These are phyloP conservation scores for Apotomis betuletana DNA, from an alignment of 2,888 invertebrate species.

Conservation along the genomic window DNA sequence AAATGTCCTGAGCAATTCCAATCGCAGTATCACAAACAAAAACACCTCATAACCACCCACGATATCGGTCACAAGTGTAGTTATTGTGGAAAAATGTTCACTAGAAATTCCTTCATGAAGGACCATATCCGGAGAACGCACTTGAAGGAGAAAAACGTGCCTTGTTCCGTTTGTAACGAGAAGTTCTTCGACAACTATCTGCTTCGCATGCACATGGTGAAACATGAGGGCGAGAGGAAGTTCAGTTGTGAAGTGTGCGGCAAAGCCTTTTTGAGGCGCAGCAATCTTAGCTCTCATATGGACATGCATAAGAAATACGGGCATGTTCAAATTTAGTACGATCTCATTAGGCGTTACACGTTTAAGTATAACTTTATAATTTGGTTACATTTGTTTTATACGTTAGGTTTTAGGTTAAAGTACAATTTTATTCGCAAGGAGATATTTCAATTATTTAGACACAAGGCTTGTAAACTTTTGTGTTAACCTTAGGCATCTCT, in stretches of 20 bases:
- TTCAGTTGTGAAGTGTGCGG: slow-evolving; percentile 84
- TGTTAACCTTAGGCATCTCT: not conserved
- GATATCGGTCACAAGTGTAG: slow-evolving; percentile 73
- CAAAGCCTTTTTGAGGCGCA: slow-evolving; percentile 82
- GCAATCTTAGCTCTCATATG: slow-evolving; percentile 84
- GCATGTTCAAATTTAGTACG: slow-evolving; percentile 51
- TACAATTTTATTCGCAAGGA: not conserved
- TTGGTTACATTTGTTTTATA: not conserved
- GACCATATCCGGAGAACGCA: slow-evolving; percentile 74
- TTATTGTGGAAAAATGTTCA: slow-evolving; percentile 74
- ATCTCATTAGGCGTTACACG: slow-evolving; percentile 26
- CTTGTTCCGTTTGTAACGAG: slow-evolving; percentile 71
- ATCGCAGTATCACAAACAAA: slow-evolving; percentile 78
- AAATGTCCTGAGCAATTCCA: slow-evolving; percentile 76
- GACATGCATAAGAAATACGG: slow-evolving; percentile 77
- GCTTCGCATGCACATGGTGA: slow-evolving; percentile 77
- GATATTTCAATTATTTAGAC: not conserved
- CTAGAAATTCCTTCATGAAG: slow-evolving; percentile 76
- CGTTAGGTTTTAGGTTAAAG: not conserved
- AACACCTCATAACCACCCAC: slow-evolving; percentile 79
- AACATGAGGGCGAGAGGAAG: slow-evolving; percentile 80
- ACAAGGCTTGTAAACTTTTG: not conserved
- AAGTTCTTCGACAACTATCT: slow-evolving; percentile 74
- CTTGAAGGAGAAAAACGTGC: slow-evolving; percentile 74
- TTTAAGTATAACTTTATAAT: slow-evolving; percentile 1